phyloP scores from a whole-genome alignment of 1,140 invertebrate genomes.

The Copidosoma floridanum region DNA sequence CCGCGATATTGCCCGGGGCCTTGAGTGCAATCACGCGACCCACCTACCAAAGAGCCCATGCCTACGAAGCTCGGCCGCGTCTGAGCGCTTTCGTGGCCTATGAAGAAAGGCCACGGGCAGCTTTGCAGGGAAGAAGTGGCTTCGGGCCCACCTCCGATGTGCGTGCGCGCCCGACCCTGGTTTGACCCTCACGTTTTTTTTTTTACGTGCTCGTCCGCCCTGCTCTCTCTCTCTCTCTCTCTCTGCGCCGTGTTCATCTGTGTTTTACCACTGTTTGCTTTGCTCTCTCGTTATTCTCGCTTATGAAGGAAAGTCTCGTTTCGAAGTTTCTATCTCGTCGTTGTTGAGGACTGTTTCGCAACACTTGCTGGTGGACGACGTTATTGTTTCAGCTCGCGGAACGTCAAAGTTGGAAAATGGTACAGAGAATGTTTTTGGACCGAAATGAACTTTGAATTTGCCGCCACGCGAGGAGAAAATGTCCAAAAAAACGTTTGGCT shows the following conservation, averaged over 20 bases:
- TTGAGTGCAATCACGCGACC: constrained; percentile 53
- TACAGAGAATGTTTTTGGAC: too few relatives aligned
- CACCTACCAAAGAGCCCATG: constrained; percentile 31
- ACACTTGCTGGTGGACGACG: not conserved
- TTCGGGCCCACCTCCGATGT: too few relatives aligned
- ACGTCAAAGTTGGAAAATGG: too few relatives aligned
- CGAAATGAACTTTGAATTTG: too few relatives aligned
- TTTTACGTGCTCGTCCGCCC: not conserved
- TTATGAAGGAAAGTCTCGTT: constrained; percentile 4
- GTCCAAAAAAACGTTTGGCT: too few relatives aligned
- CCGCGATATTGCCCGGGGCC: constrained; percentile 52
- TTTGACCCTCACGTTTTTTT: not conserved
- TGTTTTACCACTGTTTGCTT: too few relatives aligned
- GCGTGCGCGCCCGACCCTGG: not conserved
- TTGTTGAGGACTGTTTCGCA: too few relatives aligned
- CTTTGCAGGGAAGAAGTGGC: not conserved
- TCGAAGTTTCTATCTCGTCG: too few relatives aligned
- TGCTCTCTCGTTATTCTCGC: constrained; percentile 1
- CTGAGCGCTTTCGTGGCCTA: constrained; percentile 38
- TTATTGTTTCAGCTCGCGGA: too few relatives aligned
- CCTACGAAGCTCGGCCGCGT: constrained; percentile 34
- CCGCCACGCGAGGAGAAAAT: too few relatives aligned
- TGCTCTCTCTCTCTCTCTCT: constrained; percentile 18
- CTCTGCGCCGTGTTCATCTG: too few relatives aligned
- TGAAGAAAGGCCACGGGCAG: not conserved